Evolutionary conservation across 1,140 invertebrate species (phyloP).

Genomic region (Aphelenchoides avenae): DNA sequence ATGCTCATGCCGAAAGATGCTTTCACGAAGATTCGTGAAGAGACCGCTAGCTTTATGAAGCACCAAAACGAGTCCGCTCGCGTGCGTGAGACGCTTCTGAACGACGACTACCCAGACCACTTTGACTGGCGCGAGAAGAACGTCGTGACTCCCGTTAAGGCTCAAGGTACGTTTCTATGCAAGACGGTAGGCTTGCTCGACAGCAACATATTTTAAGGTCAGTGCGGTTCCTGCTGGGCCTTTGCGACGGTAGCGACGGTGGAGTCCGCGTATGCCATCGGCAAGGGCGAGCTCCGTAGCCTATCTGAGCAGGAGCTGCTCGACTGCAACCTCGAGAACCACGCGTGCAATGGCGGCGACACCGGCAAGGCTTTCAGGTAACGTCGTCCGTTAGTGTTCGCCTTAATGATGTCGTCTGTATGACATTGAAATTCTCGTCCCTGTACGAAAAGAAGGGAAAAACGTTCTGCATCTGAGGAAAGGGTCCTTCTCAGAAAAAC

Average conservation of each 20-base stretch:
- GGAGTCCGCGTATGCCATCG: constrained; percentile 47
- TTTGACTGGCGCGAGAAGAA: constrained; percentile 63
- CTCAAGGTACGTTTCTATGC: constrained; percentile 59
- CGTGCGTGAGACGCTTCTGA: not conserved
- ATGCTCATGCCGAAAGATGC: constrained; percentile 39
- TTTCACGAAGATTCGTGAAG: constrained; percentile 17
- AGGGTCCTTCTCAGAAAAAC: too few relatives aligned
- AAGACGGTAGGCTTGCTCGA: constrained; percentile 2
- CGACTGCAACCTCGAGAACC: constrained; percentile 56
- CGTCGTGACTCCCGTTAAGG: constrained; percentile 62
- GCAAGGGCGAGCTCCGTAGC: constrained; percentile 42
- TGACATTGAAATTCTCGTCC: not conserved
- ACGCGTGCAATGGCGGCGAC: constrained; percentile 56
- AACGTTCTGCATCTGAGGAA: not conserved
- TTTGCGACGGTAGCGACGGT: constrained; percentile 49
- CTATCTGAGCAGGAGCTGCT: constrained; percentile 57
- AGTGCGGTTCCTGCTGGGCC: constrained; percentile 51
- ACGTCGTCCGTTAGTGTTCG: too few relatives aligned
- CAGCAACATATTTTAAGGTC: not conserved
- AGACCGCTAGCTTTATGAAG: constrained; percentile 41
- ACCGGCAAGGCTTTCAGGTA: constrained; percentile 56
- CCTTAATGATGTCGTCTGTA: not conserved
- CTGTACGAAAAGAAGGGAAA: not conserved
- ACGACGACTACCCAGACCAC: constrained; percentile 33
- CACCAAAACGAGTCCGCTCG: constrained; percentile 17